Evolutionary conservation across 2,888 invertebrate species (phyloP), one percentile per base, ranked within the genome.

Genomic region (Cepaea hortensis): DNA sequence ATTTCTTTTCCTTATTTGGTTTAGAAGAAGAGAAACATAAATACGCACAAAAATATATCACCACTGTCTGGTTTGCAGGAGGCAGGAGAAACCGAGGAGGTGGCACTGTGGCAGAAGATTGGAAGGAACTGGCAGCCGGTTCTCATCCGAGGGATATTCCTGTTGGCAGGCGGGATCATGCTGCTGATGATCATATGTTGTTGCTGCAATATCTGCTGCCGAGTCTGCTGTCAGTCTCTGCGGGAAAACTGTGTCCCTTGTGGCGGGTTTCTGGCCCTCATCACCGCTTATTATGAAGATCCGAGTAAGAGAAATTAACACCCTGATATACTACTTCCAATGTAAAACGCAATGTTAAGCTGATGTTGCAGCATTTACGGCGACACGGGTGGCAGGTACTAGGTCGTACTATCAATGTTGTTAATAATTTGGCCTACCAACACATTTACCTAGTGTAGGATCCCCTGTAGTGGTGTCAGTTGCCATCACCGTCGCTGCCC

Each of bases 261-360:
- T 61, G 46, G 76, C 3, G 62, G 55, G 7, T 62, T 65, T n/a
- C 11, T 76, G 1, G 76, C 61, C 62, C 9, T 84, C 3, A 1
- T 84, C 9, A 65, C 84, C 0, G 35, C 84, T 18, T 77, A n/a
- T 68, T 84, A 84, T 50, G 84, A 84, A 72, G 84, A 83, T 73
- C 75, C 83, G n/a, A 83, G 83, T 83, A 83, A 83, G 73, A 23
- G 35, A 0, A 35, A 35, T 35, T 35, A 35, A 35, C 35, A 35
- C 35, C 35, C 1, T 35, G 35, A 35, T 35, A 35, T 0, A 1
- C 35, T 35, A 1, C 35, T 35, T 35, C 35, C 35, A 35, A 35
- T 35, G 35, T 35, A 35, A 35, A 35, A 35, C 35, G 35, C 35
- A 35, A 35, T 35, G 35, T 35, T 35, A 35, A 35, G 35, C 35